Evolutionary conservation across 2,797 vertebrate genomes (phyloP).

Genomic region (Sternarchorhynchus goeldii): DNA sequence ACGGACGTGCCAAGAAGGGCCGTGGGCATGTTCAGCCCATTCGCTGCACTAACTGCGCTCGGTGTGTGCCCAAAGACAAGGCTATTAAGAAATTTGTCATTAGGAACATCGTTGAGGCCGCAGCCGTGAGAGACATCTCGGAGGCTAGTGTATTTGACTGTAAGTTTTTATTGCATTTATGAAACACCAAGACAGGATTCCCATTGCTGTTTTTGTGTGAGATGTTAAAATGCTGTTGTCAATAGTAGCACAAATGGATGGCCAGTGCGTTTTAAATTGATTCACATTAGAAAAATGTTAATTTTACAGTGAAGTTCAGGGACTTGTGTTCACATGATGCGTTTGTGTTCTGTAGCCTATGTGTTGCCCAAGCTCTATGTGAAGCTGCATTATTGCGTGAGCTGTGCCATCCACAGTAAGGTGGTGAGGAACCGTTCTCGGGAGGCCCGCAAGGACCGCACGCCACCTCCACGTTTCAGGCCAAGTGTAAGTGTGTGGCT

Average conservation of each 20-base stretch:
- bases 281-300: neutral
- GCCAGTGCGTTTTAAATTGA: neutral
- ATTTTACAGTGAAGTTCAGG: neutral
- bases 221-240: neutral
- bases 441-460: slow-evolving; percentile 90
- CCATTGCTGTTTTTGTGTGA: neutral
- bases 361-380: slow-evolving; percentile 93
- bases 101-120: slow-evolving; percentile 84
- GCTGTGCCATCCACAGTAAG: slow-evolving; percentile 95
- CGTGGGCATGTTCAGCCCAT: slow-evolving; percentile 95
- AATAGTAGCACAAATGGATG: neutral
- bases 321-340: neutral
- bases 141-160: slow-evolving; percentile 83
- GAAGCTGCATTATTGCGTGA: slow-evolving; percentile 94
- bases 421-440: slow-evolving; percentile 91
- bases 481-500: slow-evolving; percentile 46
- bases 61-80: slow-evolving; percentile 94
- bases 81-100: slow-evolving; percentile 98
- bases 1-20: slow-evolving; percentile 95
- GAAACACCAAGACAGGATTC: neutral
- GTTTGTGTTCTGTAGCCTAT: slow-evolving; percentile 69
- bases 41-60: slow-evolving; percentile 93
- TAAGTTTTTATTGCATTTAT: slow-evolving; percentile 57
- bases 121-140: slow-evolving; percentile 85
- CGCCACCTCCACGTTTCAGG: slow-evolving; percentile 76